Evolutionary conservation across 2,797 vertebrate genomes (phyloP), one percentile per base, ranked within the genome.

Genomic region (Alectoris magna): DNA sequence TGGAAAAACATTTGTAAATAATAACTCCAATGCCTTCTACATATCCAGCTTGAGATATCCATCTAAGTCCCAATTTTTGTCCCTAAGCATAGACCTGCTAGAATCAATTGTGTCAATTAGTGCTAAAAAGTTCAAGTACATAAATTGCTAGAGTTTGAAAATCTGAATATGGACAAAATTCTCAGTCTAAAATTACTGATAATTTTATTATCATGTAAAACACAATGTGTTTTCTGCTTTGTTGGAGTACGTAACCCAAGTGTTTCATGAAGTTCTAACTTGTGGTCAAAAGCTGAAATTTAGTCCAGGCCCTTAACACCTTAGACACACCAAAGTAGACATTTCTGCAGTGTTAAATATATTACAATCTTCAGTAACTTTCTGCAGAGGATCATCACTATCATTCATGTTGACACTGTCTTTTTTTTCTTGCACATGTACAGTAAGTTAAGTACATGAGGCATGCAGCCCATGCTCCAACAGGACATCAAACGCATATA

Each of bases 381-480:
- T 63, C 34, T 73, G 14, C 71, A 70, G 26, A 78, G 8, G 7
- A 76, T 38, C 29, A 44, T 18, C 15, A 38, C 29, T 75, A 77
- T 18, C 41, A 85, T 0, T 4, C 87, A 48, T 39, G 6, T 7
- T 60, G 51, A 36, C 0, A 0, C 7, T 12, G 4, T 27, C 34
- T 78, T 62, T 84, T 78, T 84, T 18, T 71, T 93, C 56, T 88
- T 91, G 63, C 31, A 62, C 9, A 11, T 1, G 0, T 44, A 21
- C 26, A 82, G 48, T 48, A 81, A 78, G 22, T 56, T 31, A 90
- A 63, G 49, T 44, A 31, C 18, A 55, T 36, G 78, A 90, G 84
- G 4, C 1, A 1, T 34, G 56, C 24, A 78, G 43, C 24, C 43
- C 14, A 13, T 2, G 2, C 14, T 91, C n/a, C 14, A 85, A 91